Percentiles rank a stretch among this genome's conserved stretches.
Conservation (phyloP, 2,113 vertebrate genomes). For the Catharus bicknelli region DNA sequence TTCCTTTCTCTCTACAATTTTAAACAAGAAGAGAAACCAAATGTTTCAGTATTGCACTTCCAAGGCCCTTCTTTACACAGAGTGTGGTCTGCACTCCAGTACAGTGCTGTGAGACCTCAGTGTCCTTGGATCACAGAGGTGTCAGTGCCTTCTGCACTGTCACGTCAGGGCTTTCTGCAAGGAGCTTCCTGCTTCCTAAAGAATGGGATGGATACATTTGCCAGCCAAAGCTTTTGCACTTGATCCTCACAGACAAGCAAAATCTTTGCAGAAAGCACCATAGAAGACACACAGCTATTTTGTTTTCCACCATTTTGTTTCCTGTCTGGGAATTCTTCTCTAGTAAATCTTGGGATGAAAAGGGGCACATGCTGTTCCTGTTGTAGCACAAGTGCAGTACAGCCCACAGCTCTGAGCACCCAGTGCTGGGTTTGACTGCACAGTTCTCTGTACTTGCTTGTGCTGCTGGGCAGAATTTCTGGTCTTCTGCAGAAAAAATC, state of each 20-base stretch:
- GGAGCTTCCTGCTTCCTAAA: neutral
- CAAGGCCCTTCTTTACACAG: neutral
- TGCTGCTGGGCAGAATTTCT: neutral
- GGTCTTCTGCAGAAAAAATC: neutral
- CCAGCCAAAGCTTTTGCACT: neutral
- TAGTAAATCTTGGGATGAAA: neutral
- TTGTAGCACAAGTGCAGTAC: neutral
- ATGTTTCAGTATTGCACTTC: slow-evolving; percentile 9
- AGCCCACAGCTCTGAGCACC: neutral
- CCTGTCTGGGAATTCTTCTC: neutral
- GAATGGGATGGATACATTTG: fast-evolving
- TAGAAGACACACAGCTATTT: neutral
- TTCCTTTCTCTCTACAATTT: slow-evolving; percentile 70
- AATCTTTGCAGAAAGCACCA: neutral
- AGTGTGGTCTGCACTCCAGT: neutral
- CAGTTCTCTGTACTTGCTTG: neutral
- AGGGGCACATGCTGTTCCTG: neutral
- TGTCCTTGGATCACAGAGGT: fast-evolving
- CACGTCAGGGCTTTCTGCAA: neutral
- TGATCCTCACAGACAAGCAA: neutral
- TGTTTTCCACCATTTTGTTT: neutral
- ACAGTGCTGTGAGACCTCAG: neutral
- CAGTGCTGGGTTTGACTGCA: neutral
- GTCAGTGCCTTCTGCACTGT: neutral
- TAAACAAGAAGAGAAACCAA: slow-evolving; percentile 55